phyloP scores from a whole-genome alignment of 2,888 invertebrate genomes.

The Ectemnius continuus region DNA sequence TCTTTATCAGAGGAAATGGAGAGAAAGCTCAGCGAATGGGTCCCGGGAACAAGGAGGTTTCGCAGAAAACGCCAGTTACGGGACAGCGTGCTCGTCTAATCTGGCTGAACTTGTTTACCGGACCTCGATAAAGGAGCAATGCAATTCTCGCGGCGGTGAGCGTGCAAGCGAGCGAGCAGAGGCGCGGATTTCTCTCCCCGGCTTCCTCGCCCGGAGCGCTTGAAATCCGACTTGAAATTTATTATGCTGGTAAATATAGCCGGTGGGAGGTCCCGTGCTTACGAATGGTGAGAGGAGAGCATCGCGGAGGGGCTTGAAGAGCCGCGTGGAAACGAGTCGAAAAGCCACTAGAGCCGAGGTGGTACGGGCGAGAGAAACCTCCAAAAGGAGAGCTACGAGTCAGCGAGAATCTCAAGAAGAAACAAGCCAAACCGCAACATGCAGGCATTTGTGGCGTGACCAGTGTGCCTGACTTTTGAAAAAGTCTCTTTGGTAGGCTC shows the following conservation, averaged over 20 bases:
- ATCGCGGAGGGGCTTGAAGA: background rate
- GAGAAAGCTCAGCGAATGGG: constrained; percentile 3
- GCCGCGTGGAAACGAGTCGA: constrained; percentile 21
- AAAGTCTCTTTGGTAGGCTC: constrained; percentile 19
- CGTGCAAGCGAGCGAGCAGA: no score
- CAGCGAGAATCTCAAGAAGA: background rate
- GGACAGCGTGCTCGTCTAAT: constrained; percentile 58
- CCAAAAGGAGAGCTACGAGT: background rate
- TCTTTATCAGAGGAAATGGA: constrained; percentile 15
- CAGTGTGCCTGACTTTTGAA: constrained; percentile 39
- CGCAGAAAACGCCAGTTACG: constrained; percentile 36
- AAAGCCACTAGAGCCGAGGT: constrained; percentile 2
- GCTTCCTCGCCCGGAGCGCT: constrained; percentile 31
- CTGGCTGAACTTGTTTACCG: constrained; percentile 73
- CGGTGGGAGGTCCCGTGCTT: constrained; percentile 32
- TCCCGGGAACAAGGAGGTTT: background rate
- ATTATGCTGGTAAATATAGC: constrained; percentile 66
- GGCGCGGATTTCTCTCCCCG: constrained; percentile 43
- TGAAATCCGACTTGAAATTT: constrained; percentile 68
- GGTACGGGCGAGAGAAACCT: constrained; percentile 23
- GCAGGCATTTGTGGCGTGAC: constrained; percentile 41
- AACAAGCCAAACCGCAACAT: constrained; percentile 34
- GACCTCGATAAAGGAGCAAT: constrained; percentile 69
- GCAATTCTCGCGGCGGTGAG: constrained; percentile 49
- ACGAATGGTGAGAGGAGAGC: background rate